These are phyloP conservation scores for Drosophila gunungcola DNA, from an alignment of 1,140 invertebrate species.

Conservation along the genomic window DNA sequence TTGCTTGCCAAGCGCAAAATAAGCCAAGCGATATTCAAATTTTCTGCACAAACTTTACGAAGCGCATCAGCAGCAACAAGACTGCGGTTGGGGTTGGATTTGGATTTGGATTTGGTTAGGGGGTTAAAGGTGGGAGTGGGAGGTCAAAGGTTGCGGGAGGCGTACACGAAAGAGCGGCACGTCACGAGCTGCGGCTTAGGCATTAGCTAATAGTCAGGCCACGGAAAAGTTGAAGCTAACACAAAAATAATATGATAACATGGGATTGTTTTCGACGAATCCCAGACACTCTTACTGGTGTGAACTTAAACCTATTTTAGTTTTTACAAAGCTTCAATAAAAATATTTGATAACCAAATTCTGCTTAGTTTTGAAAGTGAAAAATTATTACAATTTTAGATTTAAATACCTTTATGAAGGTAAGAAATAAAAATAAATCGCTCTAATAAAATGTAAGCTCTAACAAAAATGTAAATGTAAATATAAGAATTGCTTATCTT, in stretches of 20 bases:
- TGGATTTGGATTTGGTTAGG: not conserved
- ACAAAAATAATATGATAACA: slow-evolving; percentile 19
- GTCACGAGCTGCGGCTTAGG: slow-evolving; percentile 39
- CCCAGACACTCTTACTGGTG: slow-evolving; percentile 7
- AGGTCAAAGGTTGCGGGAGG: not conserved
- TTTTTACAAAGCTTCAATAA: no score
- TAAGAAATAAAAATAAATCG: no score
- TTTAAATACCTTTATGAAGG: no score
- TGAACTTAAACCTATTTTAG: no score
- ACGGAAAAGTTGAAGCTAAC: slow-evolving; percentile 43
- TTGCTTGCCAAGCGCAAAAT: slow-evolving; percentile 22
- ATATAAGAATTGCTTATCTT: not conserved
- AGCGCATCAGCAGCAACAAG: slow-evolving; percentile 73
- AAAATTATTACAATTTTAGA: no score
- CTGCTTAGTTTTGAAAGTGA: no score
- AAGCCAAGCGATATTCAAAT: slow-evolving; percentile 74
- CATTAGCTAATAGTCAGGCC: slow-evolving; percentile 60
- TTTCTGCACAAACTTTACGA: slow-evolving; percentile 78
- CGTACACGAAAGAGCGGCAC: slow-evolving; percentile 19
- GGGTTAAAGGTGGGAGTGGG: slow-evolving; percentile 4
- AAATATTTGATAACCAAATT: no score
- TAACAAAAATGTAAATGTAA: no score
- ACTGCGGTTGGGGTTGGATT: slow-evolving; percentile 19
- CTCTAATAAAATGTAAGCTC: no score
- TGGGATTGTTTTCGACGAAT: not conserved